Evolutionary conservation across 2,888 invertebrate genomes (phyloP).

Genomic region (Callinectes sapidus): DNA sequence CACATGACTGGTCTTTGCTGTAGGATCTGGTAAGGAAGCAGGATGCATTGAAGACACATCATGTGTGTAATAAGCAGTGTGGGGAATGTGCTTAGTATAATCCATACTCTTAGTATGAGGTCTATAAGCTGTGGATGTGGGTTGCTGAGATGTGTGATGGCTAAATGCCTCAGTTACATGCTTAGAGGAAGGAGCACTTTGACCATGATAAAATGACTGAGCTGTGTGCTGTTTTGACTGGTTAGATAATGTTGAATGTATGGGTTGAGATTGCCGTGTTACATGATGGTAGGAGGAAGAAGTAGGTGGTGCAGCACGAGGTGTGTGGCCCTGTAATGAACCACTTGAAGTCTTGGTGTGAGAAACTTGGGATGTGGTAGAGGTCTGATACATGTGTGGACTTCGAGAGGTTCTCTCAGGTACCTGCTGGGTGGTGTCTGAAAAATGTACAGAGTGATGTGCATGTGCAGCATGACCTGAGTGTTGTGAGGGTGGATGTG

Average conservation of each 20-base stretch:
- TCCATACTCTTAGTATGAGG: neutral
- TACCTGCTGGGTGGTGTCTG: conserved; percentile 13
- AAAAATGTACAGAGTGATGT: conserved; percentile 53
- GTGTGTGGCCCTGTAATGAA: conserved; percentile 28
- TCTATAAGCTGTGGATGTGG: neutral
- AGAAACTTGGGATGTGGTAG: conserved; percentile 20
- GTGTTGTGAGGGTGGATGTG: neutral
- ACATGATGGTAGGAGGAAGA: conserved; percentile 47
- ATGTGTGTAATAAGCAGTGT: conserved; percentile 20
- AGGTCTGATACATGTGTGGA: neutral
- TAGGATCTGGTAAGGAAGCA: neutral
- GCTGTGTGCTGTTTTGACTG: conserved; percentile 38
- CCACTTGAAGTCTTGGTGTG: neutral
- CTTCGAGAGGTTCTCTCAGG: neutral
- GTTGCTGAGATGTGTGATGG: neutral
- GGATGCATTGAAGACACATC: neutral
- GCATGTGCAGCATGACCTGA: conserved; percentile 16
- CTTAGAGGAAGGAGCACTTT: conserved; percentile 22
- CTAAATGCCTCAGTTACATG: neutral
- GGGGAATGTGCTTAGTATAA: conserved; percentile 7
- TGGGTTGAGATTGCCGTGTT: conserved; percentile 22
- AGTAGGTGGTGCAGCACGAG: neutral
- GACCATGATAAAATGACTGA: neutral
- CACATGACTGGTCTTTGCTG: neutral
- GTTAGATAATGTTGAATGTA: conserved; percentile 10